Evolutionary conservation across 2,113 vertebrate species (phyloP).

Genomic region (Agapornis roseicollis): DNA sequence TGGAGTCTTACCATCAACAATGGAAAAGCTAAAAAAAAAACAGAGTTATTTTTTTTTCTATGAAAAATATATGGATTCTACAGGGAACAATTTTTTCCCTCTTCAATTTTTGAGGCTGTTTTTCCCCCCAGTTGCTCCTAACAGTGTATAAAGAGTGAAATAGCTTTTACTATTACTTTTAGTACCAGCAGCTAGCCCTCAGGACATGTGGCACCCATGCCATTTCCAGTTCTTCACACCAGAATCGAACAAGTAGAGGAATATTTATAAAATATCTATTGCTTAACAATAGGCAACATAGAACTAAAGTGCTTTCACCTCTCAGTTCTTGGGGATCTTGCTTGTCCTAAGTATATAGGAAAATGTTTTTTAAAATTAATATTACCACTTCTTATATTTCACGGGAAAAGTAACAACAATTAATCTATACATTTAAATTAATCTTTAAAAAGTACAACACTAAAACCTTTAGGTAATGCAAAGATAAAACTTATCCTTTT

Average conservation of each 20-base stretch:
- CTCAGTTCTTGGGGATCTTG: not conserved
- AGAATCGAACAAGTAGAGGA: not conserved
- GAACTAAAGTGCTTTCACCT: not conserved
- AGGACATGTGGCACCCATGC: not conserved
- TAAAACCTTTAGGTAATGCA: conserved; percentile 15
- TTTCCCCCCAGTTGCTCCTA: rapidly evolving
- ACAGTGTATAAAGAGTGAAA: not conserved
- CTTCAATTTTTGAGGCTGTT: not conserved
- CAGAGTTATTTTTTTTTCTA: not conserved
- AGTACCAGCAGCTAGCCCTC: not conserved
- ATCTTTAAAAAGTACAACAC: not conserved
- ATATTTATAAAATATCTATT: too few species aligned
- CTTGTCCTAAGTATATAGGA: not conserved
- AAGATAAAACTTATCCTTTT: not conserved
- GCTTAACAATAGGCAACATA: not conserved
- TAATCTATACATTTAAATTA: conserved; percentile 10
- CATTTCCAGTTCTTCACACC: not conserved
- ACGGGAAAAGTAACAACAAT: not conserved
- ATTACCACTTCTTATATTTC: not conserved
- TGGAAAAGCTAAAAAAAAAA: not conserved
- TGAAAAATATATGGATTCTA: not conserved
- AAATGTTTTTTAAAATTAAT: not conserved
- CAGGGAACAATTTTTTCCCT: not conserved
- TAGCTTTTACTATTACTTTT: not conserved
- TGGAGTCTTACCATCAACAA: not conserved